Base-by-base conservation (phyloP, 23 tunicate species). In the Botrylloides violaceus region DNA sequence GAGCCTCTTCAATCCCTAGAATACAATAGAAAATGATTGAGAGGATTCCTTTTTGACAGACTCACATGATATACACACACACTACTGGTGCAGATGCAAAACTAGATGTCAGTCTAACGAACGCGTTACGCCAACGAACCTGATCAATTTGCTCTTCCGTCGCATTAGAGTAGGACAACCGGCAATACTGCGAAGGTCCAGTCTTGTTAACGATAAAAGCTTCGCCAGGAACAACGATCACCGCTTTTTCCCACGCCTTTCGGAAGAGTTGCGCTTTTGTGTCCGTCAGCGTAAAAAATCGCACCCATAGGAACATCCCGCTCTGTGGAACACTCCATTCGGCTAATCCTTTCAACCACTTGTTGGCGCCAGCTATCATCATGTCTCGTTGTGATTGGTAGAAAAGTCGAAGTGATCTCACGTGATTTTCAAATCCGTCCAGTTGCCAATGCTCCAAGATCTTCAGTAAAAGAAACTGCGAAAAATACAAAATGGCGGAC, bases 241-340 rank as follows among this genome's bases (percentile, higher is more conserved):
- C 73, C 38, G 80, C 83, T 55, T 76, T 77, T 7, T 80, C 77
- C 31, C 80, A 32, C 21, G 84, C 87, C 38, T 53, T 55, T 33
- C 76, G 29, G 27, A 76, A 22, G 55, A 92, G 63, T 70, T 84
- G 49, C 21, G 66, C 57, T 36, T 65, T 49, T 1, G 85, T 79
- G 64, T 91, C 92, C 4, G 61, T 62, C 15, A 79, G 57, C 12
- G 72, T 83, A 7, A 62, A 68, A 32, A 92, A 59, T 81, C 84
- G 84, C 4, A 92, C 76, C 98, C 98, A 92, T 30, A 85, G 66
- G 39, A 92, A 92, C 93, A 92, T 80, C 24, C 98, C 98, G 39
- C 87, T 94, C 70, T 80, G 29, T 29, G 98, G 98, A 33, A 60
- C 93, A 59, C 76, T 73, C 94, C 94, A 92, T 58, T 92, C 98